Evolutionary conservation across 2,797 vertebrate genomes (phyloP).

Genomic region (Platalea minor): DNA sequence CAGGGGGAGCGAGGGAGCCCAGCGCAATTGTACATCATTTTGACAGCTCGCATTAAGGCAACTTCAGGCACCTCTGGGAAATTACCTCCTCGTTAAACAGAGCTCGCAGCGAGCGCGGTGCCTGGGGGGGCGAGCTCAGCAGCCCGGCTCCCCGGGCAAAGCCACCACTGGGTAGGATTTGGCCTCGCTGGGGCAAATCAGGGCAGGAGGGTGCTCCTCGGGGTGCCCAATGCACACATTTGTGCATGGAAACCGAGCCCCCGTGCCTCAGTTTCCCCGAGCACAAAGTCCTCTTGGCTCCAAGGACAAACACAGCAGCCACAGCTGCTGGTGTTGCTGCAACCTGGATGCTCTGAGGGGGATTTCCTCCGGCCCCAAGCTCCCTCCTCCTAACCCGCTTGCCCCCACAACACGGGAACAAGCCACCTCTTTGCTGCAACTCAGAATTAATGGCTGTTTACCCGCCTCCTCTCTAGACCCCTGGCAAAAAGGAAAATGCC

Average conservation of each 20-base stretch:
- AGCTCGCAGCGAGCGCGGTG: not conserved
- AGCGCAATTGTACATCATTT: slow-evolving; percentile 62
- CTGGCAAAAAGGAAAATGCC: slow-evolving; percentile 18
- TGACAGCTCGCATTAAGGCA: slow-evolving; percentile 70
- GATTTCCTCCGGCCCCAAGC: not conserved
- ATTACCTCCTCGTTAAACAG: slow-evolving; percentile 54
- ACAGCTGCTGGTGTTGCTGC: not conserved
- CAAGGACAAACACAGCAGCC: rapidly evolving
- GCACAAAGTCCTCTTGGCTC: not conserved
- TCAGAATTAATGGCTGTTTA: not conserved
- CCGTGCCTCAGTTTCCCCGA: not conserved
- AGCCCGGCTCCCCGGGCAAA: not conserved
- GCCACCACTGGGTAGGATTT: not conserved
- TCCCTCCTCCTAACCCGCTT: not conserved
- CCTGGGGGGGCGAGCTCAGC: not conserved
- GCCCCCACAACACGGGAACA: not conserved
- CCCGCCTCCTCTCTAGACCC: not conserved
- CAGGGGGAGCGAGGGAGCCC: slow-evolving; percentile 62
- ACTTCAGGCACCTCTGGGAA: slow-evolving; percentile 65
- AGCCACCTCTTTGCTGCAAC: not conserved
- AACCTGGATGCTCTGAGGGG: rapidly evolving
- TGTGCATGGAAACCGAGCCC: rapidly evolving
- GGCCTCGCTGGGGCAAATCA: not conserved
- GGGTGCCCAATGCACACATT: rapidly evolving
- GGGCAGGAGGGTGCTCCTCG: not conserved